Base-by-base conservation (phyloP, 2,888 invertebrate genomes). In the Hesperia comma region DNA sequence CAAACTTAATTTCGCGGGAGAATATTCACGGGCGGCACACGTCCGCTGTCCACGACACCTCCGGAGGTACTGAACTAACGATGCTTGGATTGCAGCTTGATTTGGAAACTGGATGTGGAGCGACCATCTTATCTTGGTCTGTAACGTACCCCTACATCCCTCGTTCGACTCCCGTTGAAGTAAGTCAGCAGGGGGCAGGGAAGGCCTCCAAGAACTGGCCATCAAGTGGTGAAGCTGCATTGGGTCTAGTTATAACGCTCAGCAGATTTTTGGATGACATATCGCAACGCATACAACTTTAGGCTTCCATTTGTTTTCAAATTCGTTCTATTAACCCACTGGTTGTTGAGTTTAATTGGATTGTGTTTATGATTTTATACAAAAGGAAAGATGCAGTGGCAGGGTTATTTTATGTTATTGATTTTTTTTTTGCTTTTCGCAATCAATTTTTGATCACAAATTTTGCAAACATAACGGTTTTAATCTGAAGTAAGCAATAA, bases 1-100 rank as follows among this genome's bases (percentile, higher is more conserved):
- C 49, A 63, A 63, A 63, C 57, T 63, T 63, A 63, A 63, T 57
- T 63, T 63, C 51, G 57, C 63, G 63, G 43, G 55, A 19, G 56
- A 37, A 53, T 40, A n/a, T 7, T 15, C 12, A 33, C 1, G 55
- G 40, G 15, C 26, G 57, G 57, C 7, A 46, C 2, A 51, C 63
- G 57, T 51, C 63, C 56, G 26, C n/a, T 15, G 15, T 40, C 2
- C 7, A 63, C 63, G 56, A 57, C 63, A 51, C 40, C 51, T 63
- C 63, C 49, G 12, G 40, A 57, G 63, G 40, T 51, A 57, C 63
- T 63, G 63, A 56, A 57, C 57, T 57, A 49, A 37, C 19, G 46
- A 37, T 32, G 14, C 37, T 37, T 12, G 37, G 37, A 37, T 37
- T 37, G 12, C 21, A 21, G 21, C 21, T 19, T 51, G 19, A 51